Base-by-base conservation (phyloP, 2,888 invertebrate genomes). In the Phoronis australis region DNA sequence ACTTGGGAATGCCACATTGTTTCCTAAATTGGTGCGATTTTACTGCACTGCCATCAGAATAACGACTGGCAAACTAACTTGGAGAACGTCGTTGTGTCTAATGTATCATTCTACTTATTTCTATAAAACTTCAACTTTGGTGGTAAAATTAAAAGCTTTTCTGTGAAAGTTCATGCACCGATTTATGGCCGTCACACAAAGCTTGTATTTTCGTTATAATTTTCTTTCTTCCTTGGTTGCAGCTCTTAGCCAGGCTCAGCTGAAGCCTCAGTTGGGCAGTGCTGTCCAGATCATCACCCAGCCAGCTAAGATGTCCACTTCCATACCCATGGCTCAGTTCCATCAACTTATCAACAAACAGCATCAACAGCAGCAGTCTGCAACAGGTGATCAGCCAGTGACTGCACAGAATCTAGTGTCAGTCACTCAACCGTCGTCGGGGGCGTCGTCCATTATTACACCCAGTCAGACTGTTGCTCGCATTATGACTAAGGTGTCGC, bases 321-420 rank as follows among this genome's bases (percentile, higher is more conserved):
- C 61, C 54, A 56, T 57, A 42, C 48, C 51, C 56, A 83, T 87
- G 51, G 87, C 87, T 60, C 87, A 87, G 66, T 82, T 87, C 39
- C 86, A 87, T 55, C 87, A 87, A 68, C 84, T 86, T 12, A 82
- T 86, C 73, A 83, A 85, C 54, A 83, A 84, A 48, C 82, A 80
- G 45, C 81, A 78, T 2, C 78, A 77, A 48, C 64, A 65, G 43
- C 57, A 60, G 23, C 25, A 54, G 57, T 37, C 61, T 61, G 6
- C 65, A 64, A 48, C 66, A 66, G 53, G 65, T 68, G 41, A 68
- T 69, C 21, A 53, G n/a, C n/a, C n/a, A n/a, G n/a, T n/a, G n/a
- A n/a, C n/a, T n/a, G n/a, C n/a, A n/a, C n/a, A n/a, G n/a, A n/a
- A n/a, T n/a, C n/a, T n/a, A n/a, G n/a, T n/a, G n/a, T n/a, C n/a